Evolutionary conservation across 2,888 invertebrate species (phyloP).

Genomic region (Mylabris sibirica): DNA sequence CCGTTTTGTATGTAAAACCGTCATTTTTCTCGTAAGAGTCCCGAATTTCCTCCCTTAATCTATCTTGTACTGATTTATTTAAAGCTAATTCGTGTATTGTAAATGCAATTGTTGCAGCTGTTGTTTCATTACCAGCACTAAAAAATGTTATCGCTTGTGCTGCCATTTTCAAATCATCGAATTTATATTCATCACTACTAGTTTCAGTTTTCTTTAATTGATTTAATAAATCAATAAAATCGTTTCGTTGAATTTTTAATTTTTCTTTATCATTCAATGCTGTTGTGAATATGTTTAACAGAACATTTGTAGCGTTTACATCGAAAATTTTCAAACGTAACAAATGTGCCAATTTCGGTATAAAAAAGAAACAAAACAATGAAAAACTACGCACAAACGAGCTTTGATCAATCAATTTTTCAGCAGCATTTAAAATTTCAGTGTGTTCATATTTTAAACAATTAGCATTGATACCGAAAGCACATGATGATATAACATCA

Average conservation of each 20-base stretch:
- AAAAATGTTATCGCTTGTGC: slow-evolving; percentile 30
- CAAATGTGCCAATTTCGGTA: slow-evolving; percentile 41
- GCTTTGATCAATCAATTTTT: slow-evolving; percentile 45
- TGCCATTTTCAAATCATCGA: slow-evolving; percentile 28
- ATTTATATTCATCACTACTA: slow-evolving; percentile 13
- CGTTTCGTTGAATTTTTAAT: slow-evolving; percentile 20
- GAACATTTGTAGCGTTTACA: slow-evolving; percentile 45
- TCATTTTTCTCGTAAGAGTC: slow-evolving; percentile 20
- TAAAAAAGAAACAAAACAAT: slow-evolving; percentile 39
- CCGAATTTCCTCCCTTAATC: slow-evolving; percentile 18
- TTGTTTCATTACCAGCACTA: slow-evolving; percentile 30
- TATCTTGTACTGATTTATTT: slow-evolving; percentile 17
- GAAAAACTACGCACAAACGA: slow-evolving; percentile 39
- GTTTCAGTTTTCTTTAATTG: slow-evolving; percentile 15
- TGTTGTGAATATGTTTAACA: slow-evolving; percentile 35
- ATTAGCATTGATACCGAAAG: slow-evolving; percentile 58
- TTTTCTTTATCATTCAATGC: slow-evolving; percentile 16
- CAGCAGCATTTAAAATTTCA: slow-evolving; percentile 51
- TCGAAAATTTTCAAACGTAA: slow-evolving; percentile 47
- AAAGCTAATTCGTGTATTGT: slow-evolving; percentile 26
- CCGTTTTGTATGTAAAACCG: slow-evolving; percentile 20
- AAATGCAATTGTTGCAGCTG: slow-evolving; percentile 13
- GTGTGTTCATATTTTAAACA: slow-evolving; percentile 50
- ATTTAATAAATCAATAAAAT: slow-evolving; percentile 25
- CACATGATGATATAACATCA: slow-evolving; percentile 59